Evolutionary conservation across 2,797 vertebrate genomes (phyloP).

Genomic region (Pseudochirops corinnae): DNA sequence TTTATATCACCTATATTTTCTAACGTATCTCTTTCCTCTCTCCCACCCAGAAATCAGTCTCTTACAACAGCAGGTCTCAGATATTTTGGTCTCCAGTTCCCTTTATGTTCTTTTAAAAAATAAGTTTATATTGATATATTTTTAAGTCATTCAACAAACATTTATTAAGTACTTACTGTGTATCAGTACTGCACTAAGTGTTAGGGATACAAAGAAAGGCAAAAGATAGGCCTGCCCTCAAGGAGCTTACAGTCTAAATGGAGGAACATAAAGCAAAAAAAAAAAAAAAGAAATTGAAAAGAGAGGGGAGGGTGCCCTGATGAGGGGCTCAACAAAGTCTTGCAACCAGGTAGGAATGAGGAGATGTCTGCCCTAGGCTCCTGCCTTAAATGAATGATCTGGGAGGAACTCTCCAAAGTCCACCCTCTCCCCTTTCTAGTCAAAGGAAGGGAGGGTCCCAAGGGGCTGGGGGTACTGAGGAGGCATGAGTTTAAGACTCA

Average conservation of each 20-base stretch:
- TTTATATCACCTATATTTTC: neutral
- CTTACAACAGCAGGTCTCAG: neutral
- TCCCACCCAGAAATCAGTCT: neutral
- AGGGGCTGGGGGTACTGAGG: neutral
- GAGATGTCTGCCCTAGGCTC: neutral
- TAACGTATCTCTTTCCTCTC: neutral
- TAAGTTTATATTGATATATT: neutral
- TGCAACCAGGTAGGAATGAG: neutral
- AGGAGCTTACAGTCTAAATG: neutral
- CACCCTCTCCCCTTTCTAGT: neutral
- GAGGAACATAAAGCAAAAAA: neutral
- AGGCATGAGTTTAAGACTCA: neutral
- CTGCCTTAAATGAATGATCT: neutral
- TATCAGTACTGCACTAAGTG: neutral
- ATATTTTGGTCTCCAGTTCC: neutral
- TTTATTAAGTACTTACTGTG: neutral
- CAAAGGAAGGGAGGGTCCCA: neutral
- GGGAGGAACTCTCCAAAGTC: neutral
- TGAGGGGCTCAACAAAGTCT: neutral
- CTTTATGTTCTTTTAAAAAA: neutral
- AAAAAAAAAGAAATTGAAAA: neutral
- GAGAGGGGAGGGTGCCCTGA: neutral
- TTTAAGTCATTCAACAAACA: neutral
- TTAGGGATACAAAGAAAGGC: neutral
- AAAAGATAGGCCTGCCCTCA: neutral